Base-by-base conservation (phyloP, 2,888 invertebrate species). In the Arctia plantaginis region DNA sequence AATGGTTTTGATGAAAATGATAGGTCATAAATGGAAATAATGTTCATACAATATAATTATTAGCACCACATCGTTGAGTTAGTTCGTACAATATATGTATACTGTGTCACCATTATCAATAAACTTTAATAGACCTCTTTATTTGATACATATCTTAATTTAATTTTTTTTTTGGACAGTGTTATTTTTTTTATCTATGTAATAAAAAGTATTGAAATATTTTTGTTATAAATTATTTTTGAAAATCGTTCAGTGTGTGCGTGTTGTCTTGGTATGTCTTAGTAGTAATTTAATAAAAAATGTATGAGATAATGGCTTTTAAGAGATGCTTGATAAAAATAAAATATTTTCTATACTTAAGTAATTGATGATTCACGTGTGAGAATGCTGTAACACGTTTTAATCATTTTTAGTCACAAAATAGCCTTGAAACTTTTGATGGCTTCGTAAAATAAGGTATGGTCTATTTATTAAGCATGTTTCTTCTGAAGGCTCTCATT, bases 21-120 rank as follows among this genome's bases (percentile, higher is more conserved):
- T 82, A 84, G 86, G 41, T 86, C 81, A 88, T 86, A 85, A 81
- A 82, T 80, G 75, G 41, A 68, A 75, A 87, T 85, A 78, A 86
- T 86, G 88, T 87, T 88, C 87, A 88, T 87, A 87, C n/a, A 87
- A 86, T 87, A 87, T 88, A 90, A 35, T 90, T 87, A 87, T 85
- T 83, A 87, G 88, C 90, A 90, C 90, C 89, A 89, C 86, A 82
- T 82, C 76, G 65, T 71, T 68, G 39, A 65, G 4, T 71, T 69
- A 74, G 76, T 80, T 77, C 72, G 75, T 74, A 64, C 73, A 71
- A 55, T n/a, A n/a, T n/a, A n/a, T 77, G 27, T 10, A 44, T 70
- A 55, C 51, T 55, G 30, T 70, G 30, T 62, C 62, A 35, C 41
- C 41, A 64, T 66, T 79, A 75, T 83, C 78, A 83, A 83, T 83